Base-by-base conservation (phyloP, 2,113 vertebrate species). In the Danionella cerebrum region DNA sequence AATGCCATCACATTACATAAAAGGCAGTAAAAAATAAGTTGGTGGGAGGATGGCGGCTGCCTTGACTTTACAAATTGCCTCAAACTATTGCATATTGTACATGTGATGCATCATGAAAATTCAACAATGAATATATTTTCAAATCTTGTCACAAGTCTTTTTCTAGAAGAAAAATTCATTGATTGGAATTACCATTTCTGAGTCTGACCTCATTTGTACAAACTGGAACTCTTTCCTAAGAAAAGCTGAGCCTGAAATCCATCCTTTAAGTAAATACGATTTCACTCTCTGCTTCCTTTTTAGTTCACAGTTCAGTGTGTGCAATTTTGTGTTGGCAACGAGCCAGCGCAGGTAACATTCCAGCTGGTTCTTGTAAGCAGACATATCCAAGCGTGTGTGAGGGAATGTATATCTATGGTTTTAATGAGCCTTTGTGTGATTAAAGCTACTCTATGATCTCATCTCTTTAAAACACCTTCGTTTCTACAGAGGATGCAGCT, bases 281-380 rank as follows among this genome's bases (percentile, higher is more conserved):
- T 38, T 38, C 31, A 62, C 14, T 25, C 36, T 19, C 29, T 50
- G 44, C 62, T 11, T 39, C 18, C 62, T 57, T 16, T 18, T 59
- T 44, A 68, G 58, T 72, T 72, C 29, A 18, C 44, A 70, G 63
- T 47, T 74, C 39, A 21, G 1, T 11, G 25, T 13, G 70, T 36
- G 13, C 31, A 65, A 73, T 71, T 42, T 54, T 68, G 38, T 51
- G 41, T 47, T 71, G 64, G 70, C 60, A 63, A 50, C 25, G 54
- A 53, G 29, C 68, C 58, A 74, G 19, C 27, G 48, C 65, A 77
- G 72, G 69, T 69, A 74, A 63, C 45, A 77, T 71, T 71, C 73
- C 65, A 64, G 21, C 36, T 25, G 41, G 8, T 45, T 3, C 45
- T 29, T 54, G 45, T 18, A 38, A 51, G 44, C 41, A 44, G 50